These are phyloP conservation scores for Aphelenchoides besseyi DNA, from an alignment of 1,140 invertebrate genomes.

Conservation along the genomic window DNA sequence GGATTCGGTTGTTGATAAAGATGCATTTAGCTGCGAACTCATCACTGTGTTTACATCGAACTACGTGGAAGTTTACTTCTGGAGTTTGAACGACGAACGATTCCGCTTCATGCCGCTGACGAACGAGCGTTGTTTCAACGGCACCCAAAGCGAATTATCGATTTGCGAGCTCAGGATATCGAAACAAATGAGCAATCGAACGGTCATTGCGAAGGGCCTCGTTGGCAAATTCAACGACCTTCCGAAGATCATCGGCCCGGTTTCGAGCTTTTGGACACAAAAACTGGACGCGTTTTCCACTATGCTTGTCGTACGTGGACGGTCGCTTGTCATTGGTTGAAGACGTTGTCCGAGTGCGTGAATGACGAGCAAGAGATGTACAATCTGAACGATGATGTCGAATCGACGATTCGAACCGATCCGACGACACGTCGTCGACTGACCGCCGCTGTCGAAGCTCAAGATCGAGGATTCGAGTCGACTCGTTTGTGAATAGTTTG, in stretches of 20 bases:
- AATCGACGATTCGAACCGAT: background rate
- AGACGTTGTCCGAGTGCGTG: slow-evolving; percentile 4
- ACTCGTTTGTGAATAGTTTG: background rate
- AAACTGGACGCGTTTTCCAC: slow-evolving; percentile 8
- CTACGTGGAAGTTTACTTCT: slow-evolving; percentile 1
- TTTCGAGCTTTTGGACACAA: background rate
- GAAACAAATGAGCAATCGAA: background rate
- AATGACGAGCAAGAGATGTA: background rate
- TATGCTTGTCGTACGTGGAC: slow-evolving; percentile 14
- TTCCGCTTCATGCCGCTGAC: slow-evolving; percentile 5
- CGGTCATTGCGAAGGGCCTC: background rate
- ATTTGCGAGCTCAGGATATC: slow-evolving; percentile 1
- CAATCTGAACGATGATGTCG: background rate
- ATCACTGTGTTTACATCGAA: slow-evolving; percentile 11
- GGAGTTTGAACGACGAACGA: background rate
- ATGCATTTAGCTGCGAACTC: slow-evolving; percentile 1
- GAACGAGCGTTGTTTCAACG: slow-evolving; percentile 9
- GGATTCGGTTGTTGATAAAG: background rate
- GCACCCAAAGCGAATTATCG: background rate
- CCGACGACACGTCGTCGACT: background rate
- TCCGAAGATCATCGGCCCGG: background rate
- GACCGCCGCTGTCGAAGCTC: background rate
- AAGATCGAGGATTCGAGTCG: background rate
- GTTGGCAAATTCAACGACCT: slow-evolving; percentile 4
- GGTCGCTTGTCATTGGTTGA: slow-evolving; percentile 11